Base-by-base conservation (phyloP, 2,113 vertebrate species). In the Erpornis zantholeuca region DNA sequence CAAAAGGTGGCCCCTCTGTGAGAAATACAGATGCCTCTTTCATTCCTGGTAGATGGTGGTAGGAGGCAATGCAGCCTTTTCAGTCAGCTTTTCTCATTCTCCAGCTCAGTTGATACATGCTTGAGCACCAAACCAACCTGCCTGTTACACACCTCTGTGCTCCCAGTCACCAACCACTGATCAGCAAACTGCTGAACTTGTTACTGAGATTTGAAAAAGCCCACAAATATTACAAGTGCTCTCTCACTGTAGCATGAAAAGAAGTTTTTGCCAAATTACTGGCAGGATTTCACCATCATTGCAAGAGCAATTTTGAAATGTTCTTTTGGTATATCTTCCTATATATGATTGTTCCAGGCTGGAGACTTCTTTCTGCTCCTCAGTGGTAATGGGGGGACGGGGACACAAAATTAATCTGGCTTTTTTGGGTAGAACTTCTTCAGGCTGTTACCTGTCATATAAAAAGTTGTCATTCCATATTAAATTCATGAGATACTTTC, bases 381-480 rank as follows among this genome's bases (percentile, higher is more conserved):
- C 0, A 0, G 1, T 50, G n/a, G 20, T 36, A 21, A 8, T 59
- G 2, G 0, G 13, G 4, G 5, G 31, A 49, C 12, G 16, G 24
- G 4, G 10, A 4, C 50, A 52, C 29, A 50, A 28, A 56, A 38
- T 27, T 9, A 11, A 4, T 44, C 27, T 44, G 2, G 0, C 54
- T 36, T 64, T 64, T 89, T 50, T 21, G 23, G 15, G 31, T 38
- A 33, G 44, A 68, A 56, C 36, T 44, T 31, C 15, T 56, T 35
- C 45, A 36, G 59, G 36, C 54, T 86, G 54, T 52, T 86, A 9
- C 1, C 87, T 61, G 20, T 61, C 36, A 8, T 27, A 28, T 6
- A 23, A 53, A 21, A 68, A 35, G 22, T n/a, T 72, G 54, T 18
- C 11, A 45, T 86, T 90, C 59, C 20, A 1, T 36, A 5, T 72